These are phyloP conservation scores for Drosophila bunnanda DNA, from an alignment of 2,888 invertebrate genomes.

Conservation along the genomic window DNA sequence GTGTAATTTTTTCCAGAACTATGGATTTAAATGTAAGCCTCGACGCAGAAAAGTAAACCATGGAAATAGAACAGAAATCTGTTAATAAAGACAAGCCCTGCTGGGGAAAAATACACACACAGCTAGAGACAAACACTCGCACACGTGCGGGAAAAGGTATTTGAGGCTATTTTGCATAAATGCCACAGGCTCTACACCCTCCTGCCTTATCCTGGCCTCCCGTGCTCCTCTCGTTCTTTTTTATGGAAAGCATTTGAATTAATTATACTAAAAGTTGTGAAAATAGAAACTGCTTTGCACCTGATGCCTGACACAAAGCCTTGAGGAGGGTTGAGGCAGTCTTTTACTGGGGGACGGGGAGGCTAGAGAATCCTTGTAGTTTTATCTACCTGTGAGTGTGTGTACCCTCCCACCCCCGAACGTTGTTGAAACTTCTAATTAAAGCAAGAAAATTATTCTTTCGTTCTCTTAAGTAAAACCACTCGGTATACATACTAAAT, in stretches of 20 bases:
- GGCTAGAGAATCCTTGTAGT: slow-evolving; percentile 16
- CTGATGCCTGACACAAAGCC: slow-evolving; percentile 63
- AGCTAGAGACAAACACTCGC: background rate
- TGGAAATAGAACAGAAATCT: slow-evolving; percentile 30
- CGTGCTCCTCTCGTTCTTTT: slow-evolving; percentile 2
- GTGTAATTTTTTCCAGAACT: too few species aligned
- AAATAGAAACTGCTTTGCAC: slow-evolving; percentile 77
- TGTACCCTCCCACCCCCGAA: too few species aligned
- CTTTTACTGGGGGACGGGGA: background rate
- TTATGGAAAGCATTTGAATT: slow-evolving; percentile 71
- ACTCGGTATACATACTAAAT: background rate
- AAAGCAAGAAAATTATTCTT: background rate
- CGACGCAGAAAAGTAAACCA: slow-evolving; percentile 1
- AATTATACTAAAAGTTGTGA: slow-evolving; percentile 78
- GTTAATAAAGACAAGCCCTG: slow-evolving; percentile 42
- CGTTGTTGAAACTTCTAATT: background rate
- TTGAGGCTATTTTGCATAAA: slow-evolving; percentile 49
- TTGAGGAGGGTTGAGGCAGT: slow-evolving; percentile 13
- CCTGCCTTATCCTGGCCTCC: background rate
- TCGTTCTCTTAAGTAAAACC: background rate
- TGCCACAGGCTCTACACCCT: slow-evolving; percentile 26
- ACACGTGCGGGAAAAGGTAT: slow-evolving; percentile 8
- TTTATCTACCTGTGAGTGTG: slow-evolving; percentile 10
- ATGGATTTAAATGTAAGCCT: slow-evolving; percentile 11
- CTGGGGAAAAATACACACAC: slow-evolving; percentile 2